These are phyloP conservation scores for Arnoldichthys spilopterus DNA, from an alignment of 2,797 vertebrate genomes.

Conservation along the genomic window DNA sequence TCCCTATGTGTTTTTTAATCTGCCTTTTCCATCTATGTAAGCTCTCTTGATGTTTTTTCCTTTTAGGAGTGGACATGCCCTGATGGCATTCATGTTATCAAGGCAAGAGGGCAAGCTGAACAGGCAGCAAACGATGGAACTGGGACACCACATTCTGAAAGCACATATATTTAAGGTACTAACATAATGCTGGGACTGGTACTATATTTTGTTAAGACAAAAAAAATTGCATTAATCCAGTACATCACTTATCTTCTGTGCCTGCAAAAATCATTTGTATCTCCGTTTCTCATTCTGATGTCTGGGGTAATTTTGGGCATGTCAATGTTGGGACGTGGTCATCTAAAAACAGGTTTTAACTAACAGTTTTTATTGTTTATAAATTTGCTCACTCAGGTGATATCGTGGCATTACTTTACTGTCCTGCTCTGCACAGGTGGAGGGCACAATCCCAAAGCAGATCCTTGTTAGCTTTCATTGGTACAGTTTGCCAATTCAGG, in stretches of 20 bases:
- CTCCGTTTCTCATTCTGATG: neutral
- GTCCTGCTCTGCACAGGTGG: too few species aligned
- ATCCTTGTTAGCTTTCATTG: too few species aligned
- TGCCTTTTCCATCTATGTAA: neutral
- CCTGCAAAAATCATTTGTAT: too few species aligned
- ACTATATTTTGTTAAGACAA: neutral
- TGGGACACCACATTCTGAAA: slow-evolving; percentile 98
- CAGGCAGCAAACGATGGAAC: slow-evolving; percentile 97
- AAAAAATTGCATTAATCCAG: neutral
- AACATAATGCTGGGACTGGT: neutral
- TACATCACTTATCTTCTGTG: too few species aligned
- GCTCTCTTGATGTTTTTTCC: slow-evolving; percentile 3
- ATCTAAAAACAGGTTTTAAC: neutral
- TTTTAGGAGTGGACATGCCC: slow-evolving; percentile 91
- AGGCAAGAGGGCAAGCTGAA: slow-evolving; percentile 96
- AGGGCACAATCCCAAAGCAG: too few species aligned
- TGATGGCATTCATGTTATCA: slow-evolving; percentile 98
- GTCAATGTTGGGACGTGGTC: too few species aligned
- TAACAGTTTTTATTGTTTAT: neutral
- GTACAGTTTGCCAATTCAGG: too few species aligned
- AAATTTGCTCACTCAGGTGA: too few species aligned
- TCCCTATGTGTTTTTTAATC: neutral
- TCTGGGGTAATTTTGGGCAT: neutral
- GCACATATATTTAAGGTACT: slow-evolving; percentile 98
- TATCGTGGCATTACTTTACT: too few species aligned